Conservation (phyloP, 2,888 invertebrate species). For the Pegoplata infirma region DNA sequence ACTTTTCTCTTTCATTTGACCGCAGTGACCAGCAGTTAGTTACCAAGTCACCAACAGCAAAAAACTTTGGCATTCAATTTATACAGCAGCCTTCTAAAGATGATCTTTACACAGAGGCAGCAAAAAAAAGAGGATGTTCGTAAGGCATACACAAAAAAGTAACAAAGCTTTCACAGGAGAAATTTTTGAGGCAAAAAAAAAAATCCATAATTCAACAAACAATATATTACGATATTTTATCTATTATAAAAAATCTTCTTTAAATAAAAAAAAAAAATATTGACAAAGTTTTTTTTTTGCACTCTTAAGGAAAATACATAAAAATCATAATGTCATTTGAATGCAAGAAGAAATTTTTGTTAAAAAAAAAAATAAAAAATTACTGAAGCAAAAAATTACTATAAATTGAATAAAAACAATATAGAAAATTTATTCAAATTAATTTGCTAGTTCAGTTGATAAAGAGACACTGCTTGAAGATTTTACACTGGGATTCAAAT, state of each 20-base stretch:
- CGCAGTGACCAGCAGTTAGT: slow-evolving; percentile 59
- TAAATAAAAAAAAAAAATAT: not conserved
- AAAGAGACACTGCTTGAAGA: no score
- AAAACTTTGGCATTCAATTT: slow-evolving; percentile 17
- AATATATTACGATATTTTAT: slow-evolving; percentile 57
- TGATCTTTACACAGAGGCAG: slow-evolving; percentile 37
- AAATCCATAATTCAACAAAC: slow-evolving; percentile 18
- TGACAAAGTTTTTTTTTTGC: slow-evolving; percentile 11
- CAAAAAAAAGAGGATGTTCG: slow-evolving; percentile 50
- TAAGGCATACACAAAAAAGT: slow-evolving; percentile 4
- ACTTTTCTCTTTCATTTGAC: slow-evolving; percentile 66
- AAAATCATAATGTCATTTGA: slow-evolving; percentile 13
- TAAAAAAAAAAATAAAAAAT: slow-evolving; percentile 1
- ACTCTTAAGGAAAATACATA: not conserved
- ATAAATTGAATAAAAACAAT: slow-evolving; percentile 25
- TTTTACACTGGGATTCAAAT: no score
- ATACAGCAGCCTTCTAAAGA: slow-evolving; percentile 45
- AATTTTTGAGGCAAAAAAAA: slow-evolving; percentile 42
- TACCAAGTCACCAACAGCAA: slow-evolving; percentile 33
- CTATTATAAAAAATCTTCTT: slow-evolving; percentile 55
- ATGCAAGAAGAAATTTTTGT: not conserved
- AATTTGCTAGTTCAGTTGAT: slow-evolving; percentile 44
- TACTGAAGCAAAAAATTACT: slow-evolving; percentile 50
- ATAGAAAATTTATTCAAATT: slow-evolving; percentile 60
- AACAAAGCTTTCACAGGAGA: slow-evolving; percentile 58